Percentiles rank a stretch among this genome's conserved stretches.
Evolutionary conservation across 2,113 vertebrate species (phyloP).

Genomic region (Brachionichthys hirsutus): DNA sequence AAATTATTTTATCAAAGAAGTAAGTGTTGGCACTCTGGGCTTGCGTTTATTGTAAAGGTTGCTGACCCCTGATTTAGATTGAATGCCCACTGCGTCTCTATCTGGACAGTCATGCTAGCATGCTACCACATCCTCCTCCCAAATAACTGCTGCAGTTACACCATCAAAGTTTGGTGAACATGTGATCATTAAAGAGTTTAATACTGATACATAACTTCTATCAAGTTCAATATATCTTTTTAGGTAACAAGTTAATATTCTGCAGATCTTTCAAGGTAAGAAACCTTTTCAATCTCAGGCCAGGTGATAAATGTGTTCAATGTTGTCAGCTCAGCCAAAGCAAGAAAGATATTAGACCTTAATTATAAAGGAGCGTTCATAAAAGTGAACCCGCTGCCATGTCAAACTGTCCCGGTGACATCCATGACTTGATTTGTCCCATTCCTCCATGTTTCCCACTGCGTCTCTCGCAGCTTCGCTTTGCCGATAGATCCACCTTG

Average conservation of each 20-base stretch:
- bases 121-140: too few species aligned
- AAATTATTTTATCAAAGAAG: too few species aligned
- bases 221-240: slow-evolving; percentile 11
- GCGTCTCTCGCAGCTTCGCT: slow-evolving; percentile 30
- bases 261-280: background rate
- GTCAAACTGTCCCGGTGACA: slow-evolving; percentile 1
- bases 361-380: slow-evolving; percentile 9
- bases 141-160: background rate
- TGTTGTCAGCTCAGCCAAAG: background rate
- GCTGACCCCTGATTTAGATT: too few species aligned
- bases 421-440: slow-evolving; percentile 21
- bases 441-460: slow-evolving; percentile 15
- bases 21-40: too few species aligned
- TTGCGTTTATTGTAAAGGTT: too few species aligned
- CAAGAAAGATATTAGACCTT: slow-evolving; percentile 11
- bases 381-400: slow-evolving; percentile 23
- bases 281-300: background rate
- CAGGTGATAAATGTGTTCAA: background rate
- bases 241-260: too few species aligned
- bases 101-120: too few species aligned
- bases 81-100: too few species aligned
- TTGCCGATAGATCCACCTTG: slow-evolving; percentile 40
- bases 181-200: slow-evolving; percentile 21
- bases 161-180: slow-evolving; percentile 15
- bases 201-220: background rate